These are phyloP conservation scores for Tiliqua scincoides DNA, from an alignment of 2,113 vertebrate species.

Conservation along the genomic window DNA sequence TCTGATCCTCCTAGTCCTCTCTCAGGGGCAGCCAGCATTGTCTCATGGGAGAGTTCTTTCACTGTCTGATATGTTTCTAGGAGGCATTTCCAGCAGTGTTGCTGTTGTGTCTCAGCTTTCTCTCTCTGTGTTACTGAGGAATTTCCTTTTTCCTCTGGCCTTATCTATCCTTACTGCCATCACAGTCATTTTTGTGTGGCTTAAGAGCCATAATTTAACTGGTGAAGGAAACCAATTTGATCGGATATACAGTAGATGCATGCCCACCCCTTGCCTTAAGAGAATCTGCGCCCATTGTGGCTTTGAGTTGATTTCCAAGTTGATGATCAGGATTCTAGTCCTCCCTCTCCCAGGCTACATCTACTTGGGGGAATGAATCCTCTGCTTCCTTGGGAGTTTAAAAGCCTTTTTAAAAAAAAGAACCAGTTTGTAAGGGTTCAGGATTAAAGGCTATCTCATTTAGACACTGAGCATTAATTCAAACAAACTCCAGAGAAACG, in stretches of 20 bases:
- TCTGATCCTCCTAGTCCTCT: neutral
- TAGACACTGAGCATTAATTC: neutral
- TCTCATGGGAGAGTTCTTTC: neutral
- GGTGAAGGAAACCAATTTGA: accelerated
- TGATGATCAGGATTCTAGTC: neutral
- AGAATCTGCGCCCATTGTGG: neutral
- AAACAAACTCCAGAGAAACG: neutral
- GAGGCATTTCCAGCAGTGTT: too few species aligned
- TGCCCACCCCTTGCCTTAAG: neutral
- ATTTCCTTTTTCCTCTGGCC: neutral
- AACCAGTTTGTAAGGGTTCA: neutral
- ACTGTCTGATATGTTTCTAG: too few species aligned
- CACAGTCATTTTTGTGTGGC: too few species aligned
- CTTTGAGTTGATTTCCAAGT: neutral
- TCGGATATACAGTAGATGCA: too few species aligned
- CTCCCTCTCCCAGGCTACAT: neutral
- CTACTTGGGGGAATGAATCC: neutral
- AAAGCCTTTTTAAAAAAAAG: neutral
- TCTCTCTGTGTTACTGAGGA: neutral
- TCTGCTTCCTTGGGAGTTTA: neutral
- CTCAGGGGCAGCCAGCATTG: neutral
- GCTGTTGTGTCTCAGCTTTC: neutral
- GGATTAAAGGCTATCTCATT: neutral
- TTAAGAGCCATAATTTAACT: neutral
- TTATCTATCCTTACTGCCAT: neutral